Evolutionary conservation across 1,140 invertebrate species (phyloP).

Genomic region (Bombus vancouverensis): DNA sequence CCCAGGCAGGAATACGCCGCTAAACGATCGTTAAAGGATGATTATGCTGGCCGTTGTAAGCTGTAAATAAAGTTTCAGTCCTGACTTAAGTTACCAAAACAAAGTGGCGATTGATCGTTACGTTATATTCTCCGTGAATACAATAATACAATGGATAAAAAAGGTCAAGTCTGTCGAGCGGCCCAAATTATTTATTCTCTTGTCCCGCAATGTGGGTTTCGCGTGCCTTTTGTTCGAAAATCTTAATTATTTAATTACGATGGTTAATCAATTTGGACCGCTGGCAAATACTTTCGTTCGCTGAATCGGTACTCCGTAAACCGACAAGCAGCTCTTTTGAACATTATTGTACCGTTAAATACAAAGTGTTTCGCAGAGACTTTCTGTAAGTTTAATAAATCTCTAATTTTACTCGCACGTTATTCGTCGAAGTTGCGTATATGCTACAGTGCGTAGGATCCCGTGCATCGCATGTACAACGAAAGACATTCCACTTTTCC

Average conservation of each 20-base stretch:
- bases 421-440: conserved; percentile 11
- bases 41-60: conserved; percentile 42
- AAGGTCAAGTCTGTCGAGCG: neutral
- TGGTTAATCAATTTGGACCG: conserved; percentile 11
- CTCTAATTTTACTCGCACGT: conserved; percentile 58
- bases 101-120: conserved; percentile 28
- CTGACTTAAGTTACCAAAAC: conserved; percentile 69
- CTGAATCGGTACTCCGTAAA: conserved; percentile 37
- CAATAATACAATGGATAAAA: conserved; percentile 9
- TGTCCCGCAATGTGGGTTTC: neutral
- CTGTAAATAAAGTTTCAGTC: conserved; percentile 65
- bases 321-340: conserved; percentile 39
- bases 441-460: neutral
- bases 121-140: conserved; percentile 19
- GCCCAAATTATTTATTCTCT: neutral
- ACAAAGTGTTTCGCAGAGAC: conserved; percentile 66
- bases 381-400: conserved; percentile 64
- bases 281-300: neutral
- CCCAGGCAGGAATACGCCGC: neutral
- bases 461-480: conserved; percentile 12
- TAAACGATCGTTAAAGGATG: neutral
- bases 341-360: conserved; percentile 65
- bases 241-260: neutral
- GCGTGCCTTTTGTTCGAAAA: neutral
- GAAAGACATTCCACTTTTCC: neutral